These are phyloP conservation scores for Heteromurus nitidus DNA, from an alignment of 2,888 invertebrate species.

Conservation along the genomic window DNA sequence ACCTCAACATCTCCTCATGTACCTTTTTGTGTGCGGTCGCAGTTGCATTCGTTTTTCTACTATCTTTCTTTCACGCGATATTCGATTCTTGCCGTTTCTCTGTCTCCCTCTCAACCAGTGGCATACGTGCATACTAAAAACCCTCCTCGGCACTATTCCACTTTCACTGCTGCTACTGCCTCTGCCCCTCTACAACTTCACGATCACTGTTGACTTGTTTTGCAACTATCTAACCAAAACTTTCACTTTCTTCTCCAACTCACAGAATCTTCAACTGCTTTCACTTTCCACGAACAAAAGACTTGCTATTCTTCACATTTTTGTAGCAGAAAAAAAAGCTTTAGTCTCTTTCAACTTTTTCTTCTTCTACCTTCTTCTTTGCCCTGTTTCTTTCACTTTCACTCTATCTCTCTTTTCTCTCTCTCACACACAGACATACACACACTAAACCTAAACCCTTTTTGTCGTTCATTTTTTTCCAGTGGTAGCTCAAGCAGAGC, in stretches of 20 bases:
- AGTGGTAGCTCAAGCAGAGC: slow-evolving; percentile 17
- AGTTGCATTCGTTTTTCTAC: slow-evolving; percentile 26
- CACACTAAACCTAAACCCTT: slow-evolving; percentile 13
- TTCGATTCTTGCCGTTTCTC: slow-evolving; percentile 15
- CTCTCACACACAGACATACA: too few relatives aligned
- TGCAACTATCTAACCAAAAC: slow-evolving; percentile 13
- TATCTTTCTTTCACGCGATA: slow-evolving; percentile 5
- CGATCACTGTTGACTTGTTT: slow-evolving; percentile 17
- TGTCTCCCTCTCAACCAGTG: not conserved
- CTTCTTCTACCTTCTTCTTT: slow-evolving; percentile 2
- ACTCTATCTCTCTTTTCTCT: too few relatives aligned
- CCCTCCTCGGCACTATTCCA: not conserved
- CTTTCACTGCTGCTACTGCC: not conserved
- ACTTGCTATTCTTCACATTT: slow-evolving; percentile 17
- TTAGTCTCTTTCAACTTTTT: slow-evolving; percentile 27
- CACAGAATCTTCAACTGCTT: slow-evolving; percentile 25
- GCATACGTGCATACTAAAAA: slow-evolving; percentile 11
- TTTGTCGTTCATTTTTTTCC: slow-evolving; percentile 14
- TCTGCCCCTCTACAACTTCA: not conserved
- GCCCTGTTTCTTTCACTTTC: not conserved
- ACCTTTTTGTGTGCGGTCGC: slow-evolving; percentile 26
- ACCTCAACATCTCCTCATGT: slow-evolving; percentile 7
- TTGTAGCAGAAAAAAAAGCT: slow-evolving; percentile 2
- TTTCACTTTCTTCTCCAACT: slow-evolving; percentile 35
- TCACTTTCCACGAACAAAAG: slow-evolving; percentile 12